These are phyloP conservation scores for Rallus crepitans DNA, from an alignment of 2,797 vertebrate genomes.

Conservation along the genomic window DNA sequence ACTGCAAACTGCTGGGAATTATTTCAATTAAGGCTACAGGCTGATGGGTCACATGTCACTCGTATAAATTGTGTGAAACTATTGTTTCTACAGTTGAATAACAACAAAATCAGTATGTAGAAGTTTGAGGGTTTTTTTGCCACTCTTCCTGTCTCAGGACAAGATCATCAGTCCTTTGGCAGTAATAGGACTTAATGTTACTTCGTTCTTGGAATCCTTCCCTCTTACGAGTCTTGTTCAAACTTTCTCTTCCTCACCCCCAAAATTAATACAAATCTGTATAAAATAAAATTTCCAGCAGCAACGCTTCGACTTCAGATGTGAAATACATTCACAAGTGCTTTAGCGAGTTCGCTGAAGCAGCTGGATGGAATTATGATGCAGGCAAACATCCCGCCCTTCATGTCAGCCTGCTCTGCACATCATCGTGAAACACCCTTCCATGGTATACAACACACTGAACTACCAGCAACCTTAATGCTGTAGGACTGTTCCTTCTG, in stretches of 20 bases:
- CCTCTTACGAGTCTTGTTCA: background rate
- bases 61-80: background rate
- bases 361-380: background rate
- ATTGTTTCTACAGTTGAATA: background rate
- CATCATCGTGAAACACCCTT: background rate
- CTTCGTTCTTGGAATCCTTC: background rate
- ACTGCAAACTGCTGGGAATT: background rate
- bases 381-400: background rate
- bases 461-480: background rate
- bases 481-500: background rate
- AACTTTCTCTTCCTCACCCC: background rate
- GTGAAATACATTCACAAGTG: background rate
- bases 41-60: background rate
- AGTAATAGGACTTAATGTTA: background rate
- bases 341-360: background rate
- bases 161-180: background rate
- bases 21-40: background rate
- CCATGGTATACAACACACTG: fast-evolving
- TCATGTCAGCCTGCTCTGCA: background rate
- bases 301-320: background rate
- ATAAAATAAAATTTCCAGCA: background rate
- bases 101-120: background rate
- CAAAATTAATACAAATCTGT: background rate
- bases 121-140: background rate
- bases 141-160: background rate